Conservation (phyloP, 1,140 invertebrate species). For the Stegodyphus mimosarum region DNA sequence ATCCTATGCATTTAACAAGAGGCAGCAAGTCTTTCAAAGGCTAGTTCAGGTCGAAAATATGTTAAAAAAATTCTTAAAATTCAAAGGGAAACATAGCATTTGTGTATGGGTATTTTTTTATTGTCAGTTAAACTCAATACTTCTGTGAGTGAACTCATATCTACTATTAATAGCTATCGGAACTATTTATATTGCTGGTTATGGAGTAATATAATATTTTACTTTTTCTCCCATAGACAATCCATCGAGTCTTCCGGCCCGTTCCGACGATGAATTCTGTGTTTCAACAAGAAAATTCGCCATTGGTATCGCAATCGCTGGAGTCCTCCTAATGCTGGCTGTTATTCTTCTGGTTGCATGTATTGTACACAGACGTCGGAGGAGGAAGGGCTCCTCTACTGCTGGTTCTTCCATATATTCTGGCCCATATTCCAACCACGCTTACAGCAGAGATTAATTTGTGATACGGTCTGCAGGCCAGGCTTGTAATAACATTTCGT, state of each 20-base stretch:
- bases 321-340: slow-evolving; percentile 87
- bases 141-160: no score
- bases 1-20: no score
- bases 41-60: no score
- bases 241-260: not conserved
- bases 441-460: slow-evolving; percentile 77
- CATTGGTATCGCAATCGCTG: slow-evolving; percentile 91
- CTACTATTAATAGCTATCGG: no score
- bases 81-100: no score
- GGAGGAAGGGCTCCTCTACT: slow-evolving; percentile 83
- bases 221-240: slow-evolving; percentile 6
- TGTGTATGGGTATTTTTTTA: no score
- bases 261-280: slow-evolving; percentile 77
- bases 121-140: no score
- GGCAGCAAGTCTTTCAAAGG: no score
- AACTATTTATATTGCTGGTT: no score
- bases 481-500: not conserved
- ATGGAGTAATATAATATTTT: not conserved
- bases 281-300: slow-evolving; percentile 91
- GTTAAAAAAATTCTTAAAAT: no score
- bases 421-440: slow-evolving; percentile 92
- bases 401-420: slow-evolving; percentile 89
- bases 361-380: slow-evolving; percentile 80
- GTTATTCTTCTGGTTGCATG: slow-evolving; percentile 86
- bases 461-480: slow-evolving; percentile 8